These are phyloP conservation scores for Paracanthobrama guichenoti DNA, from an alignment of 2,113 vertebrate species.

Conservation along the genomic window DNA sequence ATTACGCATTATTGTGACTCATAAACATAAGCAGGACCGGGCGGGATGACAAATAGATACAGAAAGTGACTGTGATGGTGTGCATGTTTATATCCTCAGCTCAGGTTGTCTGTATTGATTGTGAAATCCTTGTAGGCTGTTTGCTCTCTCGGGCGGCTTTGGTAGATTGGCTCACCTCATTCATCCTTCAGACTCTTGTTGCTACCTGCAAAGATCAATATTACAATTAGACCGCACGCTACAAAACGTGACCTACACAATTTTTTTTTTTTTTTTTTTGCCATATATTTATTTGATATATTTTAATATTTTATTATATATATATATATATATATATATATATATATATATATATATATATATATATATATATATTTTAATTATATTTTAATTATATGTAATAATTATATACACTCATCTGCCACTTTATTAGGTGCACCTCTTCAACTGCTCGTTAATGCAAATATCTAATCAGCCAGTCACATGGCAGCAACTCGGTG, in stretches of 20 bases:
- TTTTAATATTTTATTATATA: too few relatives aligned
- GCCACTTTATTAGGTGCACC: too few relatives aligned
- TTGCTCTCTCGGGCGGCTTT: background rate
- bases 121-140: background rate
- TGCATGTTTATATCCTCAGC: background rate
- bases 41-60: background rate
- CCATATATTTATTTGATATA: background rate
- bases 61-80: background rate
- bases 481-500: too few relatives aligned
- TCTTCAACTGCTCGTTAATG: too few relatives aligned
- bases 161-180: conserved; percentile 17
- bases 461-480: too few relatives aligned
- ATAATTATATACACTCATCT: too few relatives aligned
- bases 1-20: background rate
- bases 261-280: background rate
- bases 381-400: too few relatives aligned
- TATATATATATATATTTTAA: too few relatives aligned
- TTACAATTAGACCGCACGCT: background rate
- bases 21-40: background rate
- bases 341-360: too few relatives aligned
- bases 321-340: too few relatives aligned
- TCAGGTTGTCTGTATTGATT: conserved; percentile 40
- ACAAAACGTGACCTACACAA: background rate
- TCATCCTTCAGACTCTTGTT: background rate
- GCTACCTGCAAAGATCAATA: conserved; percentile 31